A percentile compares a stretch with the other conserved stretches of the same genome.
Evolutionary conservation across 1,140 invertebrate species (phyloP).

Genomic region (Orchesella cincta): DNA sequence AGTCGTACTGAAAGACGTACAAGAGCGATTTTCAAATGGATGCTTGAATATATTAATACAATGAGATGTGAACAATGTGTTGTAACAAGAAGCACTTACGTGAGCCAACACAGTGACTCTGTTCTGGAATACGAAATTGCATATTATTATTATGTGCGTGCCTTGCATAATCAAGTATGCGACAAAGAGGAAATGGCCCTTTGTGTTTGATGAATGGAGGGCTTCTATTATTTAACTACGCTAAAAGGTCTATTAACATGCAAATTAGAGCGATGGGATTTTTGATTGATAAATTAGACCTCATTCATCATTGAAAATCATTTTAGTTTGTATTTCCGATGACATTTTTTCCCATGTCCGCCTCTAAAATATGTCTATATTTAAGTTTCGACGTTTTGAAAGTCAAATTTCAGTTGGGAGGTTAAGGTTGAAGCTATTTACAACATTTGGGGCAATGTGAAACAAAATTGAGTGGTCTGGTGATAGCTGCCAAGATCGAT

Average conservation of each 20-base stretch:
- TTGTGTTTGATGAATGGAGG: neutral
- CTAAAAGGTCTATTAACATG: conserved; percentile 22
- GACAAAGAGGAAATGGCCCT: neutral
- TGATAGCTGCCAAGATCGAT: too few relatives aligned
- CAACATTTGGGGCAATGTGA: too few relatives aligned
- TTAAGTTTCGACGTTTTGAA: too few relatives aligned
- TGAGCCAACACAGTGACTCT: neutral
- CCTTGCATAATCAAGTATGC: conserved; percentile 3
- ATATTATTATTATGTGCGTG: neutral
- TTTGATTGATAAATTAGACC: conserved; percentile 10
- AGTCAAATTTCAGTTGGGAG: too few relatives aligned
- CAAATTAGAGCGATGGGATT: neutral
- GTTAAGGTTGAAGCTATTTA: too few relatives aligned
- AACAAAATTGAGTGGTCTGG: too few relatives aligned
- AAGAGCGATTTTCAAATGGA: neutral
- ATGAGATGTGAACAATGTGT: neutral
- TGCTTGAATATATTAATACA: neutral
- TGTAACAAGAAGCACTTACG: neutral
- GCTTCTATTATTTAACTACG: neutral
- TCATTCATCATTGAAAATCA: too few relatives aligned
- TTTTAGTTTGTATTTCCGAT: too few relatives aligned
- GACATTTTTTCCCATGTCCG: too few relatives aligned
- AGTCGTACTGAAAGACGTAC: too few relatives aligned
- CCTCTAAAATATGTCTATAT: too few relatives aligned
- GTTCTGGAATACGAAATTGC: neutral